Evolutionary conservation across 1,140 invertebrate genomes (phyloP).

Genomic region (Tenebrio molitor): DNA sequence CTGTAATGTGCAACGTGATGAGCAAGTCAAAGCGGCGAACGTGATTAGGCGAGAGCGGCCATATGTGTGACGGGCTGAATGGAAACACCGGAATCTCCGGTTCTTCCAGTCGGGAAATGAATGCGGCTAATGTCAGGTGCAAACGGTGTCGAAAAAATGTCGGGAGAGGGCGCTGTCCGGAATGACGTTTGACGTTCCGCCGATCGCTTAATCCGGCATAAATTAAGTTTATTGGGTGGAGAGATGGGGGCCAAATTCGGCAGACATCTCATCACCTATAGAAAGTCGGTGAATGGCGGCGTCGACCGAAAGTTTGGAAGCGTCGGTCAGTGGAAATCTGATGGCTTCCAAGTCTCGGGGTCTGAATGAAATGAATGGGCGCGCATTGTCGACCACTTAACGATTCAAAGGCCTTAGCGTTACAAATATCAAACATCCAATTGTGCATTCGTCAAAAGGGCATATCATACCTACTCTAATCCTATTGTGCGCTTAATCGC

Average conservation of each 20-base stretch:
- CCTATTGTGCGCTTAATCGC: conserved; percentile 54
- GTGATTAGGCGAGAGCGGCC: conserved; percentile 24
- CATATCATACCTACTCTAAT: conserved; percentile 52
- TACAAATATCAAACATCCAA: conserved; percentile 56
- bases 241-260: no score
- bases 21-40: conserved; percentile 14
- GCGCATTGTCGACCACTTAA: conserved; percentile 52
- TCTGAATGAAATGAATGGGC: conserved; percentile 42
- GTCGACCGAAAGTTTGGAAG: conserved; percentile 8
- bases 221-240: no score
- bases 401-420: conserved; percentile 50
- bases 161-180: no score
- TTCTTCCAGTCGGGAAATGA: not conserved
- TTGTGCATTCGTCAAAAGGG: conserved; percentile 55
- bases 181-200: no score
- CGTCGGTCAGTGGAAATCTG: conserved; percentile 32
- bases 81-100: conserved; percentile 21
- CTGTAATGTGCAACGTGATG: conserved; percentile 13
- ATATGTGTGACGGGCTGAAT: conserved; percentile 20
- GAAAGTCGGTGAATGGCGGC: conserved; percentile 5
- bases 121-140: not conserved
- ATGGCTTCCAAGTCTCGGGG: conserved; percentile 35
- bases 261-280: not conserved
- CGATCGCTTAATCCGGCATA: no score
- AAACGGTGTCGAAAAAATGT: not conserved